Base-by-base conservation (phyloP, 2,888 invertebrate species). In the Melanchra persicariae region DNA sequence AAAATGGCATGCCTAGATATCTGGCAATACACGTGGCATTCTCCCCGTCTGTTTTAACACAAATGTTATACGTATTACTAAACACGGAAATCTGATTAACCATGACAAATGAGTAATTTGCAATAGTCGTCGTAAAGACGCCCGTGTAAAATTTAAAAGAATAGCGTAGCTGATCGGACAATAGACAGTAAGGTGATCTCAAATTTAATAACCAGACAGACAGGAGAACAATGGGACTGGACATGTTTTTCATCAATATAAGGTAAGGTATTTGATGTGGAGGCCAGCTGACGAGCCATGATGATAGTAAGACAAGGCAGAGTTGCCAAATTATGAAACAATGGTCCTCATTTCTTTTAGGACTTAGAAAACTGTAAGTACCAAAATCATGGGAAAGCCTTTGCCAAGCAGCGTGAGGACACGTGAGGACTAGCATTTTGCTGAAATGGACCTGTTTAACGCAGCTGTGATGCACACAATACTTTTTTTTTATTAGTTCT, bases 91-190 rank as follows among this genome's bases (percentile, higher is more conserved):
- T n/a, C 6, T 24, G 30, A 43, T 30, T 43, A 24, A 54, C 52
- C 19, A 54, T 61, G 4, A 19, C 45, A n/a, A 70, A 70, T 30
- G 30, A 22, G 8, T 26, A 26, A 61, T 71, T 71, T 61, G 52
- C 34, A 54, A 73, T 24, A 45, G 72, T 43, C 6, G 30, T 40
- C 6, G 30, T 40, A 26, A 22, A 19, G 45, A 47, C 1, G n/a
- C 15, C 26, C 22, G 26, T 30, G 26, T 5, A 1, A 19, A 70
- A 43, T 37, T 34, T 8, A 8, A 54, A 52, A 19, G 51, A 51
- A 70, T 19, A 52, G 19, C 43, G 52, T 26, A 40, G 2, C 24
- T 51, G 6, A 26, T 52, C 15, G 37, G n/a, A n/a, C n/a, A n/a
- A 24, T 43, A 24, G 49, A 37, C 19, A 10, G 24, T 30, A 30